A percentile compares a stretch with the other conserved stretches of the same genome.
Evolutionary conservation across 2,888 invertebrate species (phyloP).

Genomic region (Amaurobius ferox): DNA sequence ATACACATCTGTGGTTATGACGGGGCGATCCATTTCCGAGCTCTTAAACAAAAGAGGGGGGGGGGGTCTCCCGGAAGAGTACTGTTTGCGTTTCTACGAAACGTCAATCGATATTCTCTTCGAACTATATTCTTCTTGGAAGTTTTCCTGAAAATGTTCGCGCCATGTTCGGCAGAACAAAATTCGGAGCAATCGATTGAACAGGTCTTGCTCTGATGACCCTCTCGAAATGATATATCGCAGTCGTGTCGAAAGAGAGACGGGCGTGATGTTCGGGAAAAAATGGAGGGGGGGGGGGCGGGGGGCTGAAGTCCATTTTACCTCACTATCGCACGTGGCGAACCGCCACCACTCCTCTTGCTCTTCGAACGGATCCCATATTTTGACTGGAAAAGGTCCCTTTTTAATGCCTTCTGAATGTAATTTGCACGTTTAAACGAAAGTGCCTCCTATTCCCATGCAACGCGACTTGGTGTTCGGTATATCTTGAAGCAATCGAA

Average conservation of each 20-base stretch:
- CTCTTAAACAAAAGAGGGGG: not conserved
- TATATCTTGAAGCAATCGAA: too few species aligned
- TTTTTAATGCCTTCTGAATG: too few species aligned
- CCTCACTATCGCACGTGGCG: too few species aligned
- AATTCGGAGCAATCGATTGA: conserved; percentile 30
- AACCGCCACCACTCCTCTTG: too few species aligned
- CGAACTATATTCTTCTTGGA: not conserved
- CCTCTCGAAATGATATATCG: conserved; percentile 1
- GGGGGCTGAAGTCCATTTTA: too few species aligned
- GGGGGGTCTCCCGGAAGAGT: not conserved
- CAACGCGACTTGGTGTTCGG: too few species aligned
- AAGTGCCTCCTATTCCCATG: too few species aligned
- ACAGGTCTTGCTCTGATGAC: conserved; percentile 43
- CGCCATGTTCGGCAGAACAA: conserved; percentile 25
- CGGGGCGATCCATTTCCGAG: not conserved
- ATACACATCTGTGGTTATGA: too few species aligned
- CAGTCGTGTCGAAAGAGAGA: not conserved
- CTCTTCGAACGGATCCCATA: too few species aligned
- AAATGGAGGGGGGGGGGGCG: not conserved
- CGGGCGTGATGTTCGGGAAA: not conserved
- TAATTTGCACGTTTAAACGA: too few species aligned
- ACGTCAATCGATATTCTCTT: not conserved
- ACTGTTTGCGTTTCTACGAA: not conserved
- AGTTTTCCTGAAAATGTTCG: conserved; percentile 46
- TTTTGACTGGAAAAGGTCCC: too few species aligned